Conservation (phyloP, 2,797 vertebrate species). For the Scyliorhinus canicula region DNA sequence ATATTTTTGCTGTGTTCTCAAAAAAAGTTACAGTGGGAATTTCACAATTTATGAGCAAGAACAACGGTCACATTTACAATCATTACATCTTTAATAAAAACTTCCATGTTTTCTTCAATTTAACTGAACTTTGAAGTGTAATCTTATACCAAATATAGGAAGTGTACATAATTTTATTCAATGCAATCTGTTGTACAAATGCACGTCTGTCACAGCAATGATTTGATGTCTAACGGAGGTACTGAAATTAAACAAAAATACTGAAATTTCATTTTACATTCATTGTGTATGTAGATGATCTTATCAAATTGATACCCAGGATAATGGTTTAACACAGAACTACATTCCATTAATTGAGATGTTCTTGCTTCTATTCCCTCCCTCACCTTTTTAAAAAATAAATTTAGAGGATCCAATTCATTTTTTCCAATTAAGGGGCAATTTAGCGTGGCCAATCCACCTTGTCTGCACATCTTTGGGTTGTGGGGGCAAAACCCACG, state of each 20-base stretch:
- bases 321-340: neutral
- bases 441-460: no score
- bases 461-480: no score
- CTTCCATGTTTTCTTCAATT: neutral
- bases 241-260: neutral
- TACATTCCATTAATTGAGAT: neutral
- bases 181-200: neutral
- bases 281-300: neutral
- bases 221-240: neutral
- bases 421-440: no score
- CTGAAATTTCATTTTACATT: neutral
- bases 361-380: neutral
- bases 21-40: neutral
- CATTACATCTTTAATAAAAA: neutral
- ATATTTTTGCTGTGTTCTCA: neutral
- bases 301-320: neutral
- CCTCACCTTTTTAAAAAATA: no score
- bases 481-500: no score
- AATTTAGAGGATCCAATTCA: no score
- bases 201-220: neutral
- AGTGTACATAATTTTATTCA: slow-evolving; percentile 6
- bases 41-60: neutral
- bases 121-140: neutral
- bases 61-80: neutral
- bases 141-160: neutral